Percentiles rank a stretch among this genome's conserved stretches.
These are phyloP conservation scores for Pseudochirops cupreus DNA, from an alignment of 2,797 vertebrate genomes.

Conservation along the genomic window DNA sequence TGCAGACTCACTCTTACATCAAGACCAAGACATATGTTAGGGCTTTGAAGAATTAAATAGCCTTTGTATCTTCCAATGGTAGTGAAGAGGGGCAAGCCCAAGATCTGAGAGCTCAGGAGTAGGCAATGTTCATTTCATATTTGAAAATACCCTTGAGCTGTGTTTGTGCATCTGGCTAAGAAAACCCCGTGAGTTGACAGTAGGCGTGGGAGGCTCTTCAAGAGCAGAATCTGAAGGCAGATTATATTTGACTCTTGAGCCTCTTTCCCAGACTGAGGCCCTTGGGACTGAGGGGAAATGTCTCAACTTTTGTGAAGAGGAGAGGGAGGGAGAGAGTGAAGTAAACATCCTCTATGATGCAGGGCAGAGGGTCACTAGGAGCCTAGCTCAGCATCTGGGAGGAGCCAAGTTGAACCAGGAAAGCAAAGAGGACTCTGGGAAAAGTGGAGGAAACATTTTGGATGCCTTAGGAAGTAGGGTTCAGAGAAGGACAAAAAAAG, in stretches of 20 bases:
- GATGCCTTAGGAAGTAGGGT: neutral
- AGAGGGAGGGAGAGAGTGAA: neutral
- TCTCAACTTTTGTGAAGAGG: constrained; percentile 25
- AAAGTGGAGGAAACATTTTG: neutral
- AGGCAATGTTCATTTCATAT: neutral
- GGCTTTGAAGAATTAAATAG: neutral
- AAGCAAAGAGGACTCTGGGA: neutral
- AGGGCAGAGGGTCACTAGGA: neutral
- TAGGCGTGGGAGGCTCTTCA: neutral
- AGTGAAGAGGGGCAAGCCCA: neutral
- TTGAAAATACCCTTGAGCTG: neutral
- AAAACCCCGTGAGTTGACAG: constrained; percentile 9
- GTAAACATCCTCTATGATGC: neutral
- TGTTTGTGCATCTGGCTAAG: neutral
- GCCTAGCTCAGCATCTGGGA: neutral
- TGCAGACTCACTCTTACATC: neutral
- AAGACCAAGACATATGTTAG: neutral
- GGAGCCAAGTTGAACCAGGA: neutral
- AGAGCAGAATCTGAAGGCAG: neutral
- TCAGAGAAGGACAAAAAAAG: neutral
- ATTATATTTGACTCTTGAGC: neutral
- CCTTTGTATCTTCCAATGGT: neutral
- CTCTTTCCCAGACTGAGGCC: constrained; percentile 5
- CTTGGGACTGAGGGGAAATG: constrained; percentile 1
- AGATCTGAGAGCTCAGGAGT: neutral